Conservation (phyloP, 2,113 vertebrate genomes). For the Burhinus oedicnemus region DNA sequence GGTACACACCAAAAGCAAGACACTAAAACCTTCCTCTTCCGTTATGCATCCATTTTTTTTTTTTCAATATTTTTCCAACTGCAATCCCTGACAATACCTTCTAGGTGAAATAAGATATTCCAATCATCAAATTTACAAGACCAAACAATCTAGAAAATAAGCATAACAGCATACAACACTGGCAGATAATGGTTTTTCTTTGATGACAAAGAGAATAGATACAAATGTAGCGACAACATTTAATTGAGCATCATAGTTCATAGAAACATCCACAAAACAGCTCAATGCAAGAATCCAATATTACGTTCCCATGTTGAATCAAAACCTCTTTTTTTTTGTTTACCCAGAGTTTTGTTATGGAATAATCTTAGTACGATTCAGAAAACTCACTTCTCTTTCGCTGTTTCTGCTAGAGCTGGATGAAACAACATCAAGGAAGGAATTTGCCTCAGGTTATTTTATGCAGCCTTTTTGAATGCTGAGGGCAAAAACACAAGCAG, state of each 20-base stretch:
- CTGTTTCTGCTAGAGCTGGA: neutral
- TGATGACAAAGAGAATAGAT: neutral
- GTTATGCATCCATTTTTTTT: neutral
- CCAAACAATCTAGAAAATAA: neutral
- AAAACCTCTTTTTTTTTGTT: neutral
- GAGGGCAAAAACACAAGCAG: neutral
- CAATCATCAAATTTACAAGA: neutral
- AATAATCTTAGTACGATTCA: neutral
- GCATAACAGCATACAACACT: neutral
- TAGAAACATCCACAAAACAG: neutral
- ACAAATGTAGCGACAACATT: neutral
- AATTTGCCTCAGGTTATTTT: neutral
- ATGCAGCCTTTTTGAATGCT: neutral
- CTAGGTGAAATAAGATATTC: neutral
- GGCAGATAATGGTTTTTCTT: neutral
- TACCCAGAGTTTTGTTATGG: neutral
- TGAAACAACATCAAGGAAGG: neutral
- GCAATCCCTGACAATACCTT: neutral
- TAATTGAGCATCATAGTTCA: neutral
- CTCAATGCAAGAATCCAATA: neutral
- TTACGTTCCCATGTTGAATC: neutral
- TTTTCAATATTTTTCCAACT: neutral
- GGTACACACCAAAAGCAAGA: neutral
- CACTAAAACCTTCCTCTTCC: neutral
- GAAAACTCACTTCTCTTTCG: neutral